Evolutionary conservation across 2,797 vertebrate species (phyloP).

Genomic region (Hylomyscus alleni): DNA sequence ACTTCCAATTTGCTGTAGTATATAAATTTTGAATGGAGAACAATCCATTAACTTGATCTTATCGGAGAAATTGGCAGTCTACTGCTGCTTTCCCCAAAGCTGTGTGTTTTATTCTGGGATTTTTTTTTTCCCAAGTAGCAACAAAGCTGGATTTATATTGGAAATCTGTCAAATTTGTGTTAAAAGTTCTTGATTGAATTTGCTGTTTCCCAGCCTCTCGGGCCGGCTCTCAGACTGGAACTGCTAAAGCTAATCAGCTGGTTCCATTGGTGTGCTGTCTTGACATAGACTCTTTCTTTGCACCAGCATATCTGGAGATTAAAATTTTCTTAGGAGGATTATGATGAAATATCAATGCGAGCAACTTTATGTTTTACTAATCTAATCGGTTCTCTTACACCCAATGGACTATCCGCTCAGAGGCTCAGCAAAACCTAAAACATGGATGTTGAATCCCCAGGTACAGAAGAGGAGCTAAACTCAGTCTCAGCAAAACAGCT

Average conservation of each 20-base stretch:
- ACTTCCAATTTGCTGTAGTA: constrained; percentile 36
- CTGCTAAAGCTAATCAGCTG: constrained; percentile 40
- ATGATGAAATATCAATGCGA: constrained; percentile 46
- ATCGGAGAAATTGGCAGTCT: constrained; percentile 4
- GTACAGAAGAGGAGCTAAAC: not conserved
- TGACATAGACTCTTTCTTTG: constrained; percentile 51
- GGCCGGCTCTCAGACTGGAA: constrained; percentile 47
- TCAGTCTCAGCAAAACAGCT: not conserved
- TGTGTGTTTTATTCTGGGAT: not conserved
- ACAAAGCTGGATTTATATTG: constrained; percentile 67
- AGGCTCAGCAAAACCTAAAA: constrained; percentile 58
- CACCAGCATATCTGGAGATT: constrained; percentile 24
- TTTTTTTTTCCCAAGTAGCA: constrained; percentile 10
- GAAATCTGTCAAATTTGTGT: constrained; percentile 80
- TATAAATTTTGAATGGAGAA: constrained; percentile 39
- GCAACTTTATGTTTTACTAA: constrained; percentile 35
- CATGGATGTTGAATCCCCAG: not conserved
- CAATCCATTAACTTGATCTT: constrained; percentile 59
- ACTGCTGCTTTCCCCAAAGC: constrained; percentile 4
- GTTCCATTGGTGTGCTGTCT: constrained; percentile 39
- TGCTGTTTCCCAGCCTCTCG: constrained; percentile 76
- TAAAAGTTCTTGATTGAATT: constrained; percentile 70
- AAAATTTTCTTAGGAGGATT: constrained; percentile 68
- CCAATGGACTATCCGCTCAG: not conserved
- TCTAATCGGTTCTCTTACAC: not conserved